Evolutionary conservation across 2,888 invertebrate species (phyloP), one percentile per base, ranked within the genome.

Genomic region (Lasioglossum lativentre): DNA sequence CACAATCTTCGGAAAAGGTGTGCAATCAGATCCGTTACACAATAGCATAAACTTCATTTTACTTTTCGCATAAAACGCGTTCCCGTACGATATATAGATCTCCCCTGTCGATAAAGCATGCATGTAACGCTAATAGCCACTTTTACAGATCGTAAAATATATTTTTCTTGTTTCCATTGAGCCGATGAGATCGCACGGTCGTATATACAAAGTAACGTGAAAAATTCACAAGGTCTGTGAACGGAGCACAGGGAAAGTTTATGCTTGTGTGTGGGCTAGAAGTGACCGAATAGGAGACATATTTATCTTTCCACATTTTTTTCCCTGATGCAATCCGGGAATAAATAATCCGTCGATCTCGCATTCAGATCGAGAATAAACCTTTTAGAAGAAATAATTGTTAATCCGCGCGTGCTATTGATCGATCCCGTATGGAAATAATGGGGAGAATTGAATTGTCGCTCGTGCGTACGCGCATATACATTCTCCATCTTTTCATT

Each of bases 61-160:
- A 59, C 47, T 30, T 42, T 34, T 30, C 23, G 59, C 40, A 74
- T 80, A 52, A 68, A 75, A 30, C 19, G 59, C 59, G 45, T 71
- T 82, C 66, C 74, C 56, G 63, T 38, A 47, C 40, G 47, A 80
- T 80, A 71, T 77, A 56, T 45, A 71, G 40, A 81, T 89, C 76
- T 27, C n/a, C 12, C 30, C 27, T 23, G 42, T 52, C 75, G 81
- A 82, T 82, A 83, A 27, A 12, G 12, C 30, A 56, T 14, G 45
- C 14, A 59, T 42, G 52, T 68, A 77, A 74, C 71, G 78, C 68
- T 83, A 90, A 86, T 80, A 72, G 47, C 42, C 59, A 56, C 30
- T 47, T 82, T 88, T 75, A 79, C 80, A 72, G 86, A 56, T 80
- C 75, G 56, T 86, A 84, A 86, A 80, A 68, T 63, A 63, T n/a